Percentiles rank a stretch among this genome's conserved stretches.
phyloP scores from a whole-genome alignment of 2,113 vertebrate species.

The Equus przewalskii region DNA sequence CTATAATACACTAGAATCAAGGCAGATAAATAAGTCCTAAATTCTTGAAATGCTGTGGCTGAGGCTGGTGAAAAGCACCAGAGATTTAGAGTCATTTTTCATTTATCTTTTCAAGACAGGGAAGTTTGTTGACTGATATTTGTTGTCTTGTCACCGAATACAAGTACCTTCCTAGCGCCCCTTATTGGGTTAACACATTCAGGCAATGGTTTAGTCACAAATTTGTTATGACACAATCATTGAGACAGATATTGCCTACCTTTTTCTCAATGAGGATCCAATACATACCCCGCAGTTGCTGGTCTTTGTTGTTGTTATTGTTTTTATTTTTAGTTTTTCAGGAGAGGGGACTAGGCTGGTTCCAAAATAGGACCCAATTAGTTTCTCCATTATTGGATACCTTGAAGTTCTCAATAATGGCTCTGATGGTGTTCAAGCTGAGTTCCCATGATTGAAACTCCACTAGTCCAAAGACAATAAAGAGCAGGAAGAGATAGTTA shows the following conservation, averaged over 20 bases:
- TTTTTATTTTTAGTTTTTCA: background rate
- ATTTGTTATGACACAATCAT: background rate
- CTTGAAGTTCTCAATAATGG: background rate
- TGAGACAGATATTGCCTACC: background rate
- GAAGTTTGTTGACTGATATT: background rate
- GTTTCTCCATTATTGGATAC: background rate
- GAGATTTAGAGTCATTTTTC: background rate
- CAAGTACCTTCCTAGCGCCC: background rate
- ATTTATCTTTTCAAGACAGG: background rate
- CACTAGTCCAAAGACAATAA: background rate
- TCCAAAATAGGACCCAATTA: background rate
- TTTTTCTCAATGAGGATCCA: background rate
- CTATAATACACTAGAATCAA: background rate
- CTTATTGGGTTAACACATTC: background rate
- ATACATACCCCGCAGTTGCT: background rate
- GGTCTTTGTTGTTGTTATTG: background rate
- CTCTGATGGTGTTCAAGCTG: background rate
- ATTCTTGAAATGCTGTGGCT: background rate
- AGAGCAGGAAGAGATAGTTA: background rate
- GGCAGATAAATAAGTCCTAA: background rate
- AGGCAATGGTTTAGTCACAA: background rate
- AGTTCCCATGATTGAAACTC: background rate
- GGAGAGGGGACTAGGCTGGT: rapidly evolving
- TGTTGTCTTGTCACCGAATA: background rate
- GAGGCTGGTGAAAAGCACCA: background rate